Base-by-base conservation (phyloP, 2,113 vertebrate genomes). In the Eublepharis macularius region DNA sequence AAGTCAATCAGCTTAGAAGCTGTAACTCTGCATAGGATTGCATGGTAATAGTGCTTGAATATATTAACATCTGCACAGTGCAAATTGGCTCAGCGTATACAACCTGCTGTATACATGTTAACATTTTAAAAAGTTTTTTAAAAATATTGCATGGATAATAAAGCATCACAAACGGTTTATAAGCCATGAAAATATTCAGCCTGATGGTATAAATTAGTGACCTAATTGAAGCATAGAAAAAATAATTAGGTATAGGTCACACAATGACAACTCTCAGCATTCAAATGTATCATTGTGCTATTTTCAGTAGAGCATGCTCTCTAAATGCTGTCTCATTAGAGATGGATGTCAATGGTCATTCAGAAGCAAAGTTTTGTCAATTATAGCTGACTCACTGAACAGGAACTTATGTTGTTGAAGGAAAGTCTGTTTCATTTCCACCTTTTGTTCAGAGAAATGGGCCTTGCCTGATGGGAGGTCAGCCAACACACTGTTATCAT, bases 141-240 rank as follows among this genome's bases (percentile, higher is more conserved):
- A 66, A 75, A 57, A 34, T 65, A 14, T 87, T 85, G 68, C 65
- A 66, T 87, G 63, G 36, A 80, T 92, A 91, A 92, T 84, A 87
- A 90, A 92, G 68, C 54, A 77, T 11, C 45, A 81, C 29, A 84
- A 77, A 73, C 51, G 78, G 0, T 87, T 90, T 84, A 13, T n/a
- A 92, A 82, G 6, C 89, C 84, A 84, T 81, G 49, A 76, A 26
- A 90, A 57, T 89, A 87, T 89, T 34, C 16, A 86, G n/a, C 75
- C 79, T 88, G 74, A 85, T 54, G 24, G 2, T 93, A 43, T 79
- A 89, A 92, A 88, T 89, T 75, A 88, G 82, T 83, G 49, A 89
- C 72, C 36, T 79, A 87, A 86, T 19, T 0, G 21, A 90, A 87
- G 32, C 39, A 87, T n/a, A 88, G 76, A 79, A 91, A 89, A 32